Base-by-base conservation (phyloP, 2,113 vertebrate genomes). In the Stegastes partitus region DNA sequence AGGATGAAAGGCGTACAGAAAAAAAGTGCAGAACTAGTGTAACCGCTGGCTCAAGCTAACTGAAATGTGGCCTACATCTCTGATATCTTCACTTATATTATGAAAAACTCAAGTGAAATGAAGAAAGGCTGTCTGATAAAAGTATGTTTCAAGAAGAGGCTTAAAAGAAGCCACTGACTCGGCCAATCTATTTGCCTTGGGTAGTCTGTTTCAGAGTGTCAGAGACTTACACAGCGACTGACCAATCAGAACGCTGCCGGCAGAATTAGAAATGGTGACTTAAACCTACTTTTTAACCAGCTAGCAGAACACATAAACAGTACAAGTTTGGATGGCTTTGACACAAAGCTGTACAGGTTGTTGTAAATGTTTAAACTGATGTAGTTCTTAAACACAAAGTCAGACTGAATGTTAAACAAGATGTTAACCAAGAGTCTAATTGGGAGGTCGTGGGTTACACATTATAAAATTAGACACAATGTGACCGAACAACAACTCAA, bases 1-100 rank as follows among this genome's bases (percentile, higher is more conserved):
- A 68, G 55, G 57, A 37, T 50, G 15, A n/a, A 76, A 42, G 45
- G 22, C 42, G 19, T 39, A 59, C 3, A 65, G 45, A 23, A 26
- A 67, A 64, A 39, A 25, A 39, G 8, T n/a, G n/a, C 28, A 42
- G 7, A 51, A 50, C 3, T 21, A 37, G 44, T 50, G 10, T 21
- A 51, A n/a, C 2, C 15, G 45, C 34, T 51, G 22, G 11, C 23
- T 34, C 15, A 1, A 10, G 31, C 8, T 34, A 9, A 9, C 8
- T 34, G 31, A 34, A 34, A 34, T 34, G 31, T 34, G 31, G 31
- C 8, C 7, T 34, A 9, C 31, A 34, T 34, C 31, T 34, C 31
- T 7, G 31, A 34, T 34, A 34, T 34, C 5, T 34, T 8, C 8
- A 34, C 31, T 9, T 34, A 34, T 7, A 34, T 34, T 34, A 34